Evolutionary conservation across 2,888 invertebrate genomes (phyloP), one percentile per base, ranked within the genome.

Genomic region (Corythucha ciliata): DNA sequence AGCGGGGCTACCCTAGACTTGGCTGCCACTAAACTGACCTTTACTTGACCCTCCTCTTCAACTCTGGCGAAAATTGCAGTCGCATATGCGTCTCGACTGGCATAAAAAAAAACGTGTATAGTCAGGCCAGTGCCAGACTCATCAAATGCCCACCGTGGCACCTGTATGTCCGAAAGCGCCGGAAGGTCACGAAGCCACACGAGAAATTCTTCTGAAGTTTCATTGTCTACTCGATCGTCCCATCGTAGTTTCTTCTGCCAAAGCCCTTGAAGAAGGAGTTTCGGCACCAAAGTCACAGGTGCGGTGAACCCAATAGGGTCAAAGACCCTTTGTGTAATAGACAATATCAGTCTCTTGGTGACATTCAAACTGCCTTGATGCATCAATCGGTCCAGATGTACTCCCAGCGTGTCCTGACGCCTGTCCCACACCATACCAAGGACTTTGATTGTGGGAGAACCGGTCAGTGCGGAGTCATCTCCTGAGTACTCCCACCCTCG

Each of bases 101-200:
- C 63, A 45, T 67, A 63, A 25, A 54, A 53, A 52, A 65, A 65
- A 0, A 55, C 58, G 37, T 65, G 64, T 10, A 63, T 33, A 20
- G 48, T 18, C 10, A 6, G 14, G 12, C n/a, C 21, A 16, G 4
- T 12, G 14, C 12, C 10, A 3, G 25, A 10, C 26, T 27, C 16
- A n/a, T n/a, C n/a, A n/a, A n/a, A n/a, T n/a, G n/a, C n/a, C 48
- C 34, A 45, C 12, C 44, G 7, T 20, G 44, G 32, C 10, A 50
- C 6, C 20, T 34, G 2, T 5, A 50, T 32, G 33, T 25, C 24
- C n/a, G 18, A 18, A 10, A 50, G 33, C 2, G 14, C 3, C 16
- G 25, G 14, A 4, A 50, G 16, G 8, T 50, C 50, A 6, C 16
- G 6, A 6, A 36, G 3, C 50, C 50, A 50, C 10, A 34, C 4